These are phyloP conservation scores for Gallinago media DNA, from an alignment of 2,113 vertebrate species.

Conservation along the genomic window DNA sequence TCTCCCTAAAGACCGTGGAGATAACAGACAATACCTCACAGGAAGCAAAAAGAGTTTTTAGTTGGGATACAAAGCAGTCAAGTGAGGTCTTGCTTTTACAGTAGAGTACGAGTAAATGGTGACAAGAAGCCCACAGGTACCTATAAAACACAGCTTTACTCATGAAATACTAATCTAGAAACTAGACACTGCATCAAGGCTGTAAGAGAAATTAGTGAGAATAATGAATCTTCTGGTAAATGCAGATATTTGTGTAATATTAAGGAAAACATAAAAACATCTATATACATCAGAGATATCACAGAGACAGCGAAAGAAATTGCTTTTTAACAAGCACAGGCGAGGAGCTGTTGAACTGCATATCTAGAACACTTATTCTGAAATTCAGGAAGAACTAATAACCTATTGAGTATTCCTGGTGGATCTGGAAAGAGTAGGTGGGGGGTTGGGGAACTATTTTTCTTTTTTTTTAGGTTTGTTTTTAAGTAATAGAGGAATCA, in stretches of 20 bases:
- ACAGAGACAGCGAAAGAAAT: not conserved
- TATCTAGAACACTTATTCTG: not conserved
- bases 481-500: not conserved
- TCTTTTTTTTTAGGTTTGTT: not conserved
- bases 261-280: not conserved
- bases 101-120: not conserved
- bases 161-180: not conserved
- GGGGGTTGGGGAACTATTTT: rapidly evolving
- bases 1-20: not conserved
- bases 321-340: not conserved
- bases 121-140: not conserved
- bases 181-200: not conserved
- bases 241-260: not conserved
- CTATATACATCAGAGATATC: not conserved
- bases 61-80: not conserved
- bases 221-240: not conserved
- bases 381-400: not conserved
- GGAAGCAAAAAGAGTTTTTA: not conserved
- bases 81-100: not conserved
- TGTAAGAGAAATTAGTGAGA: not conserved
- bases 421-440: not conserved
- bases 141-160: not conserved
- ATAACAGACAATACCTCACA: not conserved
- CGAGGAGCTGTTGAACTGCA: not conserved
- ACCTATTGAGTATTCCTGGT: not conserved